Base-by-base conservation (phyloP, 1,140 invertebrate species). In the Leguminivora glycinivorella region DNA sequence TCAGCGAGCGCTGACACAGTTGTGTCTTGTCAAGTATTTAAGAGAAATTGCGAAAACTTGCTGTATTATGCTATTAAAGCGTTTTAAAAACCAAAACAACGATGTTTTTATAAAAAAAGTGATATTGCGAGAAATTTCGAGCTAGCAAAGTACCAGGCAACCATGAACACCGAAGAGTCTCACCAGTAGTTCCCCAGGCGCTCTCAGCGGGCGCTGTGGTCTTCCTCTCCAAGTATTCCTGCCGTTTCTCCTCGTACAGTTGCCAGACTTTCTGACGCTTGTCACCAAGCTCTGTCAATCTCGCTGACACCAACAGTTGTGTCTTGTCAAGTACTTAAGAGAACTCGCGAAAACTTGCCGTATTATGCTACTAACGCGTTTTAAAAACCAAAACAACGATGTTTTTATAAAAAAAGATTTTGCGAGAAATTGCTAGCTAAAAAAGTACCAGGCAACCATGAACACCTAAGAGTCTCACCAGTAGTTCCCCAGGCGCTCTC, bases 301-400 rank as follows among this genome's bases (percentile, higher is more conserved):
- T 93, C 7, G 87, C 92, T 72, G 95, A 95, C 17, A 96, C 95
- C 22, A 94, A 92, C 52, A 98, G 91, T 79, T 97, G 95, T 17
- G 93, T 87, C 82, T 97, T 96, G 40, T 34, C 7, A 34, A 34
- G 9, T 34, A 9, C 10, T 9, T 10, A 34, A 0, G 31, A 0
- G 7, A 34, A 34, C 7, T 34, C 2, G 34, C 10, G 34, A 34
- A 9, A 34, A 34, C 1, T 34, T 34, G 34, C 10, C 5, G 2
- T 29, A 3, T 29, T 2, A 29, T 29, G 26, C 5, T 29, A 29
- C 5, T 29, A 3, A 3, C 2, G 26, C 26, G 26, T 29, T 5
- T 29, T 29, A 29, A 29, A 29, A 29, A 29, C 26, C n/a, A n/a
- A n/a, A n/a, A n/a, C n/a, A n/a, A n/a, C n/a, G n/a, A n/a, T n/a